These are phyloP conservation scores for Natator depressus DNA, from an alignment of 2,113 vertebrate species.

Conservation along the genomic window DNA sequence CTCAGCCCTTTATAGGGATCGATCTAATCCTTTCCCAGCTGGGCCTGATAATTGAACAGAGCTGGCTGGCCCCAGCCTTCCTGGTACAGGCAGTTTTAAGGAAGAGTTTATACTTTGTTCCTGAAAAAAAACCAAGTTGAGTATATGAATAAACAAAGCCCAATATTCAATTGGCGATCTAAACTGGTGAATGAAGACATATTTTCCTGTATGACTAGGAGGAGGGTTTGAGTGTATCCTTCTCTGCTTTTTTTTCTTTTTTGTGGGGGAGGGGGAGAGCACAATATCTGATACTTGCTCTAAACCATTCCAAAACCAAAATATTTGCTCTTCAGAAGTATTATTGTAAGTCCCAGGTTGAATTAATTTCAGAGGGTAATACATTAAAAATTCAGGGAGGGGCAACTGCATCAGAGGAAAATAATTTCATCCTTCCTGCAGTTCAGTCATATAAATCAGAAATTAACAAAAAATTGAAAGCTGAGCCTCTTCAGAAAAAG, in stretches of 20 bases:
- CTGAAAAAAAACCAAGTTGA: neutral
- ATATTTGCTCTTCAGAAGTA: neutral
- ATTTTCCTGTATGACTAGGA: neutral
- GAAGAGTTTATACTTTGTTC: neutral
- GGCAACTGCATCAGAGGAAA: neutral
- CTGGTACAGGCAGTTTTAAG: neutral
- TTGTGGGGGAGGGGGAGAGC: neutral
- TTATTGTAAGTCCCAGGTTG: neutral
- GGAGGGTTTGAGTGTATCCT: neutral
- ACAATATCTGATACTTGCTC: neutral
- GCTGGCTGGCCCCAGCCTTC: too few species aligned
- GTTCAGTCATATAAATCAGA: neutral
- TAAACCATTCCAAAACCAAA: neutral
- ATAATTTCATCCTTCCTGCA: neutral
- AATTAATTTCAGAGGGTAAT: neutral
- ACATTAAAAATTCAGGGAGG: neutral
- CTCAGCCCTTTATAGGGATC: too few species aligned
- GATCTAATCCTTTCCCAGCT: too few species aligned
- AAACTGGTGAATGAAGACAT: neutral
- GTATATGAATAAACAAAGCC: neutral
- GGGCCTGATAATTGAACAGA: too few species aligned
- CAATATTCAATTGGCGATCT: neutral
- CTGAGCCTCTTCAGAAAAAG: neutral
- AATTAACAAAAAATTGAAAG: neutral
- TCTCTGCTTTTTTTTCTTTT: neutral